A percentile compares a stretch with the other conserved stretches of the same genome.
phyloP scores from a whole-genome alignment of 2,888 invertebrate species.

The Hirtodrosophila confusa region DNA sequence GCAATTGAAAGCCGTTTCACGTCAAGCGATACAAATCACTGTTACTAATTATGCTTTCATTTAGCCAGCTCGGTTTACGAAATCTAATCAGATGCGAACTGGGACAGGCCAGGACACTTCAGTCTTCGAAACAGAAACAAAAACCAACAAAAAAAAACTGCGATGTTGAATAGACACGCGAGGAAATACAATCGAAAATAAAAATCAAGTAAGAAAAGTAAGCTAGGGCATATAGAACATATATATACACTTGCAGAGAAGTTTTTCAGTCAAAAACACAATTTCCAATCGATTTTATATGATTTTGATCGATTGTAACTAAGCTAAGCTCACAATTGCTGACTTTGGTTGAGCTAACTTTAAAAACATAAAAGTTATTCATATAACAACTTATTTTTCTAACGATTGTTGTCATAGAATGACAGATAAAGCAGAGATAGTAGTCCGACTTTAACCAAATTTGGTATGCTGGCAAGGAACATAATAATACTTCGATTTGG shows the following conservation, averaged over 20 bases:
- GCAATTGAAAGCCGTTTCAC: conserved; percentile 23
- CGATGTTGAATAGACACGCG: conserved; percentile 50
- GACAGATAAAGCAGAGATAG: too few species aligned
- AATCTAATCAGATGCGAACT: conserved; percentile 52
- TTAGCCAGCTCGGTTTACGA: conserved; percentile 33
- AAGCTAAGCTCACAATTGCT: too few species aligned
- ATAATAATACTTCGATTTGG: too few species aligned
- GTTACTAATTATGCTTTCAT: conserved; percentile 76
- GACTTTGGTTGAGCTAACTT: too few species aligned
- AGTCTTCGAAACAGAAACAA: background rate
- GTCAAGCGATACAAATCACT: conserved; percentile 68
- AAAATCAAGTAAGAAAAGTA: background rate
- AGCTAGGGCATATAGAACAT: background rate
- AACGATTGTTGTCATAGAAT: too few species aligned
- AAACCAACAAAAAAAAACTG: background rate
- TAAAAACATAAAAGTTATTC: too few species aligned
- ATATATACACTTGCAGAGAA: background rate
- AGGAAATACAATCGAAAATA: conserved; percentile 23
- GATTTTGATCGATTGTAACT: too few species aligned
- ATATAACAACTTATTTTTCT: too few species aligned
- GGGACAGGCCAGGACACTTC: conserved; percentile 1
- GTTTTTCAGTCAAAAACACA: too few species aligned
- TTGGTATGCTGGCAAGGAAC: too few species aligned
- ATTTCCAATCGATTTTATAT: too few species aligned
- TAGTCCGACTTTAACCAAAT: too few species aligned